A percentile compares a stretch with the other conserved stretches of the same genome.
Conservation (phyloP, 2,797 vertebrate species). For the Catharus ustulatus region DNA sequence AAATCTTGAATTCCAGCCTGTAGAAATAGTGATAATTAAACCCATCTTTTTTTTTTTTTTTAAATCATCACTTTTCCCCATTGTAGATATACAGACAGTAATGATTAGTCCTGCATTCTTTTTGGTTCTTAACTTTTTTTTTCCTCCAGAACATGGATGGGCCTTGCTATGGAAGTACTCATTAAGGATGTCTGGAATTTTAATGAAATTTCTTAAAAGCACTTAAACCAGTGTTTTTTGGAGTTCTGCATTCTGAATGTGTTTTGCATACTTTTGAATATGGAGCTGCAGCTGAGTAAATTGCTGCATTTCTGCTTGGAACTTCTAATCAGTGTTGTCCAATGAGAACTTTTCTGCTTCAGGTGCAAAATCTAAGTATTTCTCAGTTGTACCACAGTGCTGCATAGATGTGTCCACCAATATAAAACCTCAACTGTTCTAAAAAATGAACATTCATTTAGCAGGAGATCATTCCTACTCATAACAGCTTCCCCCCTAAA, state of each 20-base stretch:
- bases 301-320: not conserved
- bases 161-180: not conserved
- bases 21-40: not conserved
- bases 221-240: not conserved
- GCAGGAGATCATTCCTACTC: not conserved
- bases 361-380: not conserved
- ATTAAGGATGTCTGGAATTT: not conserved
- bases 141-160: not conserved
- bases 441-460: not conserved
- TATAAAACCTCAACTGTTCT: not conserved
- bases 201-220: not conserved
- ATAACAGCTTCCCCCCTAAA: not conserved
- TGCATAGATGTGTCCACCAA: accelerated
- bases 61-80: not conserved
- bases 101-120: not conserved
- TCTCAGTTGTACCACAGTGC: not conserved
- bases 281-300: not conserved
- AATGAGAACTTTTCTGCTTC: not conserved
- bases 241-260: not conserved
- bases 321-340: not conserved
- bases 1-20: not conserved
- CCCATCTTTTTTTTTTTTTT: not conserved
- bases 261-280: not conserved
- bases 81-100: not conserved
- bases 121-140: not conserved